Evolutionary conservation across 2,888 invertebrate species (phyloP).

Genomic region (Lasioglossum oenotherae): DNA sequence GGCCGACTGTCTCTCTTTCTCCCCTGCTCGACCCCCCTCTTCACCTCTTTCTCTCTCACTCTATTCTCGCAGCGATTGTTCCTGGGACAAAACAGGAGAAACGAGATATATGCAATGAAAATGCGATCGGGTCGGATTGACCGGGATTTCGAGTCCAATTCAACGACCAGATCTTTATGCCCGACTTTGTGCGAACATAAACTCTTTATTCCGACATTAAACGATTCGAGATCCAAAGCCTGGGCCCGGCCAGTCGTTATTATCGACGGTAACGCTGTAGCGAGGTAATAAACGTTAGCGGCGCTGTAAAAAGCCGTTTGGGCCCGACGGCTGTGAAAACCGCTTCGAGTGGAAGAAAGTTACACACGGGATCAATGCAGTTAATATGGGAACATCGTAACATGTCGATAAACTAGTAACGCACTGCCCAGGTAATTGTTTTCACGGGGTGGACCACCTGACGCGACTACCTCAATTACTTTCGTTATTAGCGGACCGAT

Average conservation of each 20-base stretch:
- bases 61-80: slow-evolving; percentile 8
- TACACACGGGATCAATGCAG: background rate
- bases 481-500: background rate
- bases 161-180: background rate
- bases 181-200: background rate
- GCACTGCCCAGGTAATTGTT: background rate
- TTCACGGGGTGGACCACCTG: background rate
- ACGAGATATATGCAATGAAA: slow-evolving; percentile 6
- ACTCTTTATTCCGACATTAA: slow-evolving; percentile 13
- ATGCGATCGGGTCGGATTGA: slow-evolving; percentile 5
- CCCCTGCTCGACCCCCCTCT: background rate
- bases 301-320: background rate
- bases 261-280: background rate
- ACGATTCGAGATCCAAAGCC: background rate
- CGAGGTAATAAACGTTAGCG: background rate
- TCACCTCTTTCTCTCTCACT: background rate
- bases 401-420: background rate
- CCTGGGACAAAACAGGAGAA: slow-evolving; percentile 13
- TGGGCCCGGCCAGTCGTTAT: background rate
- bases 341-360: background rate
- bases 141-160: background rate
- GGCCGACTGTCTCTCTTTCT: background rate
- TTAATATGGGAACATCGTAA: background rate
- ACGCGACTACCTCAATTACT: background rate
- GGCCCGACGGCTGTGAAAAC: background rate